Conservation (phyloP, 2,888 invertebrate genomes). For the Boloria selene region DNA sequence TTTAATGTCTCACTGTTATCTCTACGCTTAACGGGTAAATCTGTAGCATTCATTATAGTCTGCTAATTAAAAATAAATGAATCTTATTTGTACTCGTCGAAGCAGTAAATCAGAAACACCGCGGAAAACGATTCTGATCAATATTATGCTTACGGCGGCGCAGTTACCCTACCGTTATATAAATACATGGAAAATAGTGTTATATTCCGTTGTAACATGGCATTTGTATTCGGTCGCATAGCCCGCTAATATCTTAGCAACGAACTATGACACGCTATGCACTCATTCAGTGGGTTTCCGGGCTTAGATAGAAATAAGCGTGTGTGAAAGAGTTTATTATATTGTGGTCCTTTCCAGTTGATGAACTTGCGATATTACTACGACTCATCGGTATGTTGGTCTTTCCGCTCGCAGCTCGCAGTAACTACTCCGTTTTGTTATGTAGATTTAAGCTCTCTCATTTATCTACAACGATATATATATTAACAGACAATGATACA, state of each 20-base stretch:
- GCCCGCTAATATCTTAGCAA: conserved; percentile 60
- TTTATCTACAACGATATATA: neutral
- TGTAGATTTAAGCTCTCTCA: conserved; percentile 16
- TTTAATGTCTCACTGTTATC: neutral
- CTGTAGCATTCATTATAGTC: conserved; percentile 30
- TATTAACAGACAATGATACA: neutral
- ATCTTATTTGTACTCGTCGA: conserved; percentile 49
- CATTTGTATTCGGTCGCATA: conserved; percentile 55
- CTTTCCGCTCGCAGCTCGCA: conserved; percentile 20
- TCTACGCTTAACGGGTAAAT: neutral
- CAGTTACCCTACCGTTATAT: conserved; percentile 61
- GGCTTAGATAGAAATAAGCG: conserved; percentile 34
- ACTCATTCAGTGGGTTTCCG: conserved; percentile 51
- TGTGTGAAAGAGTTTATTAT: conserved; percentile 19
- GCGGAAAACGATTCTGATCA: conserved; percentile 61
- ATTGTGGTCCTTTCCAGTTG: conserved; percentile 45
- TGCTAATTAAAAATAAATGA: conserved; percentile 46
- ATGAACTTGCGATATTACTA: conserved; percentile 76
- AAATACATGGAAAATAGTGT: conserved; percentile 46
- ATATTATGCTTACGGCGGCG: conserved; percentile 71
- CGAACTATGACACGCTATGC: conserved; percentile 52
- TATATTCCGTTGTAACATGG: conserved; percentile 43
- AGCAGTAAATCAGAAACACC: conserved; percentile 58
- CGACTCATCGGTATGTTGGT: conserved; percentile 70
- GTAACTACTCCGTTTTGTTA: conserved; percentile 25